Base-by-base conservation (phyloP, 2,888 invertebrate species). In the Synergus japonicus region DNA sequence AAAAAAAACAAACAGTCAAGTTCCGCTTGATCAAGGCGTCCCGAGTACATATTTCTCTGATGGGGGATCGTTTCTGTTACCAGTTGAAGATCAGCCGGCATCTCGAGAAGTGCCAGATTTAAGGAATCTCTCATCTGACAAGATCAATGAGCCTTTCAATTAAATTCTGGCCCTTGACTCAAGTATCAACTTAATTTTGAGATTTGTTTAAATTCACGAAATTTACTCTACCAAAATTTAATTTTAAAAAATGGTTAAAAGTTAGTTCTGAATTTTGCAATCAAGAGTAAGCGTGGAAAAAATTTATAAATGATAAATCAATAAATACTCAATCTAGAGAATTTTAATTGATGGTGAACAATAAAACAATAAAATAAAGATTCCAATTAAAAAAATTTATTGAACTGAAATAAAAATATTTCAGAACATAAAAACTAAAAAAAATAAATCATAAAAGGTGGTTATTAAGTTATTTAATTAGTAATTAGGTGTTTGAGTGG, bases 11-110 rank as follows among this genome's bases (percentile, higher is more conserved):
- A 54, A 69, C 49, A 69, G 3, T 54, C 49, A 29, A 69, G 49
- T 69, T 49, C 49, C 49, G 69, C 29, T 69, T 69, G 69, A 54
- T 69, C 69, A 43, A 66, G 69, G 69, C 54, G 49, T 49, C 66
- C 15, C 49, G 49, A 69, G 22, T 69, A 49, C 29, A 41, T 67
- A 69, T 69, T 69, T 8, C 22, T 69, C 49, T 37, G 69, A 69
- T 69, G 69, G 49, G 49, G 49, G 69, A 69, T 69, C 37, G 29
- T 29, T 46, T 37, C 8, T 46, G 69, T 22, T 37, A n/a, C 29
- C 69, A 69, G 69, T 69, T 69, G 49, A 69, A 54, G 69, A 66
- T 43, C 65, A 15, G 65, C 49, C 13, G 49, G 69, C 69, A 54
- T 49, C 44, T 67, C 69, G 49, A 49, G 49, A 15, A 69, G 49